These are phyloP conservation scores for Apteryx owenii DNA, from an alignment of 2,113 vertebrate species.

Conservation along the genomic window DNA sequence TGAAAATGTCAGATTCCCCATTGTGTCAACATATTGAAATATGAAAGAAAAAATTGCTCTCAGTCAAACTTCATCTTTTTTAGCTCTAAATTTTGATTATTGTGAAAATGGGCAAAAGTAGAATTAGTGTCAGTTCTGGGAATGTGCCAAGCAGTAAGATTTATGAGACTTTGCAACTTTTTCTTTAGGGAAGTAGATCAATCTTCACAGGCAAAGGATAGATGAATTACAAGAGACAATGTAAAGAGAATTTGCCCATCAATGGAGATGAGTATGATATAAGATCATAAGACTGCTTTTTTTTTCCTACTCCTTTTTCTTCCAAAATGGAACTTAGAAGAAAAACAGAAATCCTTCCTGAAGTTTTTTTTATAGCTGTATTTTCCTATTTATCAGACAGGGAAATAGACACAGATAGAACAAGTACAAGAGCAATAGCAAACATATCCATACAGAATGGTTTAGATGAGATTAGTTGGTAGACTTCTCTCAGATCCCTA, in stretches of 20 bases:
- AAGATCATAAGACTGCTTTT: not conserved
- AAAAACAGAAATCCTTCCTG: not conserved
- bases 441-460: not conserved
- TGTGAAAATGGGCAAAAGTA: not conserved
- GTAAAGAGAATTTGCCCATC: not conserved
- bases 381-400: not conserved
- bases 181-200: not conserved
- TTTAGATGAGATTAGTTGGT: not conserved
- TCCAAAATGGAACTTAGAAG: not conserved
- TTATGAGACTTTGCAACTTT: not conserved
- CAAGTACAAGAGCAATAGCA: rapidly evolving
- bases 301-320: not conserved
- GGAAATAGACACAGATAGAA: not conserved
- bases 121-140: not conserved
- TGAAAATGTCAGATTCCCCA: not conserved
- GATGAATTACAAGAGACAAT: not conserved
- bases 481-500: not conserved
- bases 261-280: not conserved
- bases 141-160: not conserved
- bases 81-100: not conserved
- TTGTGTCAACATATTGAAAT: not conserved
- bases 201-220: not conserved
- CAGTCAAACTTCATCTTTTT: not conserved
- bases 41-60: not conserved
- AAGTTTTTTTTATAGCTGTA: not conserved